Evolutionary conservation across 1,140 invertebrate species (phyloP), one percentile per base, ranked within the genome.

Genomic region (Centruroides sculpturatus): DNA sequence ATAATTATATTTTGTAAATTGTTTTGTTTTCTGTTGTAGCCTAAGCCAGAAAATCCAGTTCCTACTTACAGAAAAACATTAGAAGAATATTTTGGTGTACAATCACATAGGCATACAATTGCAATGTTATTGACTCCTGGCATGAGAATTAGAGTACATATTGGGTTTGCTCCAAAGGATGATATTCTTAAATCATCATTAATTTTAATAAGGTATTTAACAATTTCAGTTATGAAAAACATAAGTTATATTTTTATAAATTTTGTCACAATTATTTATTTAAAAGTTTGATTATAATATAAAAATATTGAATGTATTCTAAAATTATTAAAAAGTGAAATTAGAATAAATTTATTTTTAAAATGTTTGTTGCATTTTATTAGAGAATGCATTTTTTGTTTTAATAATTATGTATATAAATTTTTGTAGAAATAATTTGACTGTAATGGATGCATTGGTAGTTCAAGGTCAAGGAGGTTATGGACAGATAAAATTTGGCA

Each of bases 401-500:
- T 23, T 51, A 34, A 34, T 34, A 34, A 34, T 51, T 12, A 51
- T 34, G 34, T 12, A 12, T 12, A 34, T 51, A 23, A 23, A 1
- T 23, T 23, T 23, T 36, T 53, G 51, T 3, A 86, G 92, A 68
- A 98, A 96, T 73, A 98, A 98, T 74, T 77, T 98, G 66, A 98
- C 93, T 1, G 83, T 92, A 54, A 75, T 97, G 66, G 93, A 98
- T 75, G 82, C 84, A 12, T 74, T 95, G 11, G 81, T 85, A 65
- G 70, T 98, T 41, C 82, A 81, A 55, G 92, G 91, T 0, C 80
- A 85, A 67, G 91, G 90, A 11, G 88, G 87, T 1, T 73, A 83
- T 64, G 89, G 91, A 9, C 83, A 89, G 71, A 86, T 98, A 71
- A 86, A 87, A 69, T 86, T 98, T 69, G 92, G 86, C n/a, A 92